These are phyloP conservation scores for Tauraco erythrolophus DNA, from an alignment of 2,113 vertebrate species.

Conservation along the genomic window DNA sequence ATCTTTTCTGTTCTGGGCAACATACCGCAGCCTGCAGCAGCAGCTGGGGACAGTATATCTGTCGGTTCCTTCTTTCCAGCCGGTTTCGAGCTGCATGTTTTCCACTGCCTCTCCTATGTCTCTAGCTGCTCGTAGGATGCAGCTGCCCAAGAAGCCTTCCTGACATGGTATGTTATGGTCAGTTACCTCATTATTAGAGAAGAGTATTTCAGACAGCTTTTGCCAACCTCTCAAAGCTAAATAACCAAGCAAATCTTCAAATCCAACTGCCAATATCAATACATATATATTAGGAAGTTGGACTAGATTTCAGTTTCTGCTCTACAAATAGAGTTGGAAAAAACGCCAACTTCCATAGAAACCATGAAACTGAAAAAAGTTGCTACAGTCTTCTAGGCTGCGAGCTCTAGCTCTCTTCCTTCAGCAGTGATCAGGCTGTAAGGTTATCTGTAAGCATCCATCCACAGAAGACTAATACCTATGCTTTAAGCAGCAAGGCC, in stretches of 20 bases:
- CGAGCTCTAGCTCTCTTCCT: neutral
- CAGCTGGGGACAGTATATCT: neutral
- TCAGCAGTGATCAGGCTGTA: neutral
- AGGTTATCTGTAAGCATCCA: neutral
- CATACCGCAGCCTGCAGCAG: neutral
- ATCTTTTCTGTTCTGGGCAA: neutral
- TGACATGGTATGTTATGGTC: rapidly evolving
- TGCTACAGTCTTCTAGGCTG: neutral
- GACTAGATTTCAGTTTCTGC: neutral
- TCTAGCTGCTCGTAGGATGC: neutral
- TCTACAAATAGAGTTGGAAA: neutral
- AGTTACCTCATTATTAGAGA: neutral
- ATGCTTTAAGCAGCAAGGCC: neutral
- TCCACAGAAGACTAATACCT: neutral
- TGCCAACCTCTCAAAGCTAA: neutral
- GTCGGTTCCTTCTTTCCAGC: neutral
- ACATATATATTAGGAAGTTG: neutral
- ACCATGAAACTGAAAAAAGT: neutral
- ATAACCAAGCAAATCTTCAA: neutral
- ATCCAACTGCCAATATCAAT: neutral
- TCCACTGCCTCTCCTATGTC: neutral
- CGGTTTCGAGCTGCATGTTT: neutral
- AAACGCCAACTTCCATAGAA: neutral
- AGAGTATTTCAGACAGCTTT: neutral
- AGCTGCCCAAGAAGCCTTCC: neutral